Base-by-base conservation (phyloP, 2,113 vertebrate species). In the Myotis davidii region DNA sequence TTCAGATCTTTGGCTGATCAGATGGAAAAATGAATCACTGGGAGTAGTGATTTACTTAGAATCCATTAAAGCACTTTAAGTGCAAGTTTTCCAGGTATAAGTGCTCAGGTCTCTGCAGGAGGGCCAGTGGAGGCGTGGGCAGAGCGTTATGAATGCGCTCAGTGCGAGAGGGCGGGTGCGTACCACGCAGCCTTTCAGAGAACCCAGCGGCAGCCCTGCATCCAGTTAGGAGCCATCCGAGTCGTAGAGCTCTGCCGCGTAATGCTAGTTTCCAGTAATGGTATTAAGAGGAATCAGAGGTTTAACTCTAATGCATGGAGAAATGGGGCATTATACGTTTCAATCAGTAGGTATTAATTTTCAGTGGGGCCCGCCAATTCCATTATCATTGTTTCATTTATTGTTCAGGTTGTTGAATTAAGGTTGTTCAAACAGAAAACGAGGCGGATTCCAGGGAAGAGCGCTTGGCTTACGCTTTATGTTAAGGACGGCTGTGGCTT, bases 1-100 rank as follows among this genome's bases (percentile, higher is more conserved):
- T 91, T 90, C 91, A 85, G 6, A 87, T 69, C 70, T 39, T 61
- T 82, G 81, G 95, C 81, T 88, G 92, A n/a, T 91, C 95, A 78
- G 65, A 82, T 88, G 45, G 81, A 73, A 96, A 87, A 94, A 45
- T 67, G 88, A 87, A 85, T 69, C 65, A n/a, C 37, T 87, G 81
- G 56, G 59, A 90, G 70, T 82, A 4, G 54, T 95, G 90, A 94
- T 97, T 96, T 93, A 78, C 95, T 97, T 74, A 82, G 92, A 95
- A 83, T 17, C 92, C 84, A 85, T 95, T 94, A 94, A 78, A 88
- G 64, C 78, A 81, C 92, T 85, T 86, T 77, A 74, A 76, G 25
- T 77, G 87, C 50, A 76, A 65, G 65, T 77, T 94, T 88, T 82
- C 81, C 59, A 85, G 95, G 90, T 85, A 29, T 81, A 73, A 91